These are phyloP conservation scores for Theretra japonica DNA, from an alignment of 2,888 invertebrate genomes.

Conservation along the genomic window DNA sequence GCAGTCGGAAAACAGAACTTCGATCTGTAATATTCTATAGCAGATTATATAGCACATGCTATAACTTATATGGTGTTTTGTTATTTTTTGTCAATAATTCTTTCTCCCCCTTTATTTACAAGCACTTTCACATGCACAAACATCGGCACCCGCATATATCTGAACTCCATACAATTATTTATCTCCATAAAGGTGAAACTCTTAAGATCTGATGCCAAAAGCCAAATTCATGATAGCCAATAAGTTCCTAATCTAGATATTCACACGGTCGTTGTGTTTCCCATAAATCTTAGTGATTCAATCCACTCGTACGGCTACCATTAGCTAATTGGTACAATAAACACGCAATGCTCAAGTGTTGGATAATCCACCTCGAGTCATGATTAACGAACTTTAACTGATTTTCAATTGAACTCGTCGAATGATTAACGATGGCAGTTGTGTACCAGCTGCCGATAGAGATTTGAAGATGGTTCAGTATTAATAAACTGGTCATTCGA, in stretches of 20 bases:
- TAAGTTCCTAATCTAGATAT: neutral
- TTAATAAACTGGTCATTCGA: neutral
- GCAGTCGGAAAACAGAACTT: no score
- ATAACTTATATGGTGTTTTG: no score
- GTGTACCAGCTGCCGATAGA: neutral
- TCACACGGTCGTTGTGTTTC: conserved; percentile 24
- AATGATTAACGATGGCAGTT: conserved; percentile 8
- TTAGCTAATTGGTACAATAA: conserved; percentile 30
- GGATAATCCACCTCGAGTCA: conserved; percentile 11
- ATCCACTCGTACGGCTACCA: neutral
- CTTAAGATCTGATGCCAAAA: neutral
- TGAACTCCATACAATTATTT: neutral
- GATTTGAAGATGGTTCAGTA: neutral
- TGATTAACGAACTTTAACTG: conserved; percentile 10
- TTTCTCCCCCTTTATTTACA: no score
- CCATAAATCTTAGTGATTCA: conserved; percentile 9
- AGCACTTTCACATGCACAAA: no score
- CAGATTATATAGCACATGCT: no score
- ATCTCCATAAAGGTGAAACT: no score
- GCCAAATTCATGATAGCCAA: neutral
- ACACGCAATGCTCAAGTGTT: conserved; percentile 29
- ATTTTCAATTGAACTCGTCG: conserved; percentile 20
- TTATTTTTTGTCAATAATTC: no score
- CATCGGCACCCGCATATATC: neutral
- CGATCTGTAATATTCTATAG: neutral